phyloP scores from a whole-genome alignment of 2,888 invertebrate genomes.

The Allacma fusca region DNA sequence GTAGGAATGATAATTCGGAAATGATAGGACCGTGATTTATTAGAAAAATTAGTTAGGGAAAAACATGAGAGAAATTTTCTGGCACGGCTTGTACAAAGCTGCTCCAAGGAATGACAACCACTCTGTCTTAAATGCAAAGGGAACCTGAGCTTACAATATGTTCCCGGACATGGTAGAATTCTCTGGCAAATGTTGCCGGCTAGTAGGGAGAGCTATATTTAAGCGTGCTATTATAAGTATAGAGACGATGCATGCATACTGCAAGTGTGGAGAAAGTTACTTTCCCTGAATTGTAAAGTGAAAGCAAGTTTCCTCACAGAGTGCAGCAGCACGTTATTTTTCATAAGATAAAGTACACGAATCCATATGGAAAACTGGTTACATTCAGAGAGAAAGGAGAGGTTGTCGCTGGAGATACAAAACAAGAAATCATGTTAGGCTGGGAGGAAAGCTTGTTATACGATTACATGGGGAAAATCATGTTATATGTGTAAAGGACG shows the following conservation, averaged over 20 bases:
- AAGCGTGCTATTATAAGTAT: too few relatives aligned
- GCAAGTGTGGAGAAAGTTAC: too few relatives aligned
- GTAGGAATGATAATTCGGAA: slow-evolving; percentile 18
- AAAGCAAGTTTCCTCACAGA: too few relatives aligned
- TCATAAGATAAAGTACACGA: too few relatives aligned
- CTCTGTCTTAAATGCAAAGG: not conserved
- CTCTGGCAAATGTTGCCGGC: too few relatives aligned
- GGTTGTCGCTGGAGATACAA: too few relatives aligned
- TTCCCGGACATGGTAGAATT: too few relatives aligned
- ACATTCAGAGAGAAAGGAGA: not conserved
- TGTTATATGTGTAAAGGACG: not conserved
- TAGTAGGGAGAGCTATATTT: too few relatives aligned
- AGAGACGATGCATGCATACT: too few relatives aligned
- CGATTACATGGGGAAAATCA: not conserved
- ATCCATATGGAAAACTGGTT: not conserved
- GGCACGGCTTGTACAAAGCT: not conserved
- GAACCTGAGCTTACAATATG: not conserved
- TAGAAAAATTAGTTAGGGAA: slow-evolving; percentile 17
- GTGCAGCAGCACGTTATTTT: too few relatives aligned
- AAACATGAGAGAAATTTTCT: not conserved
- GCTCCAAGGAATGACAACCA: not conserved
- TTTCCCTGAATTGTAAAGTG: too few relatives aligned
- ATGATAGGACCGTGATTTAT: slow-evolving; percentile 19
- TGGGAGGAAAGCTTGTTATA: not conserved
- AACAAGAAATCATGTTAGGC: not conserved